Conservation (phyloP, 2,113 vertebrate species). For the Pleuronectes platessa region DNA sequence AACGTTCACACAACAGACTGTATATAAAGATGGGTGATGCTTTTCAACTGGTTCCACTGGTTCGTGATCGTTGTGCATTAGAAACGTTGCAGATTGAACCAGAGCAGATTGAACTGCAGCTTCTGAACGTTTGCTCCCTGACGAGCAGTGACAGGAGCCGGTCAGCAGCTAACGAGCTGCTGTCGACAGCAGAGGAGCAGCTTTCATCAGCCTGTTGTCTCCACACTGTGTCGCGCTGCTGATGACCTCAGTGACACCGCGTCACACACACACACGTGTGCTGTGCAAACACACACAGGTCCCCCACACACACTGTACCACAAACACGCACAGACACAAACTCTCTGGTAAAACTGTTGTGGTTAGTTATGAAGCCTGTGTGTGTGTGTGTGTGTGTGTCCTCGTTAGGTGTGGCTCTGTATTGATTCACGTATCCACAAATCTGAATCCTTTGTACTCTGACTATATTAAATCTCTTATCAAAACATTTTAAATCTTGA, state of each 20-base stretch:
- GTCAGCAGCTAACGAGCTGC: slow-evolving; percentile 61
- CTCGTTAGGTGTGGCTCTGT: too few species aligned
- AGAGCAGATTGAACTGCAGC: neutral
- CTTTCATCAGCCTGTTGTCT: slow-evolving; percentile 56
- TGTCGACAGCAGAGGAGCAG: slow-evolving; percentile 66
- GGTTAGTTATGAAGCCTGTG: too few species aligned
- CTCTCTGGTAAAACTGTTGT: neutral
- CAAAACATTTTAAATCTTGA: too few species aligned
- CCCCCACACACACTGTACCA: neutral
- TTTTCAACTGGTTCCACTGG: too few species aligned
- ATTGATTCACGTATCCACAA: too few species aligned
- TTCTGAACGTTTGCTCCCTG: slow-evolving; percentile 30
- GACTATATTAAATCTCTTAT: too few species aligned
- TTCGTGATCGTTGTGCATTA: neutral
- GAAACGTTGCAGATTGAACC: neutral
- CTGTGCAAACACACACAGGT: slow-evolving; percentile 40
- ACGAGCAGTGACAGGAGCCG: slow-evolving; percentile 48
- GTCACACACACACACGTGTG: slow-evolving; percentile 21
- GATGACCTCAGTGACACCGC: slow-evolving; percentile 62
- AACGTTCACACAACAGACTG: too few species aligned
- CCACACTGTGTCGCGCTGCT: slow-evolving; percentile 32
- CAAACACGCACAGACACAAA: neutral
- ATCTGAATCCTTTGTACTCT: too few species aligned
- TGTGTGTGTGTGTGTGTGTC: too few species aligned
- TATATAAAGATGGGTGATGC: too few species aligned